Base-by-base conservation (phyloP, 2,797 vertebrate genomes). In the Sebastiscus tertius region DNA sequence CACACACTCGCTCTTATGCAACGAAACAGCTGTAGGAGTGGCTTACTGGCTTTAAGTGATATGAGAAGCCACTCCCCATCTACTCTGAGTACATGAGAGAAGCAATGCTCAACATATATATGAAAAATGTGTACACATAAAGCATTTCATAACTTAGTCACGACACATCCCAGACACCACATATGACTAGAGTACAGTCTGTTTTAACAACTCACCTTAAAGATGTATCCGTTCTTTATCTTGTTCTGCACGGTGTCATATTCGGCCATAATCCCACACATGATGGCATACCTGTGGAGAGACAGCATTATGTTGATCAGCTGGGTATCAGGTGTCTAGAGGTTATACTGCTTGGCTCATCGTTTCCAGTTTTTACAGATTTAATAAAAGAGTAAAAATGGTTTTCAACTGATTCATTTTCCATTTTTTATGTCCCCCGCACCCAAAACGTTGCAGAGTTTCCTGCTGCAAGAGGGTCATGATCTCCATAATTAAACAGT, bases 161-260 rank as follows among this genome's bases (percentile, higher is more conserved):
- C 8, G 24, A 39, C 4, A 22, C 22, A 49, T 16, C 5, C 27
- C 18, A 6, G 33, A 49, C 22, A 31, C 31, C 42, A 36, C 49
- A 16, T 39, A 13, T 3, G 9, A 49, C 14, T 2, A 10, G 4
- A 22, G 26, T 1, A 20, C 7, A 8, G 18, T 63, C 7, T 33
- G 22, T 65, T 36, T n/a, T 8, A 49, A 36, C 14, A 12, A 91
- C 91, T 93, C 94, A 99, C 98, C 97, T 99, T 99, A 89, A 99
- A 99, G 84, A 97, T 95, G 91, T 97, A 96, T 79, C 98, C 99
- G 76, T 97, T 97, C 95, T 96, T 99, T 90, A 99, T 97, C 96
- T 96, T 99, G 95, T 98, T 98, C 92, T 99, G 99, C 83, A 99
- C 84, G 18, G 96, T 98, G 87, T 98, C 98, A 84, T 97, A 98